These are phyloP conservation scores for Ashinkailepas kermadecensis DNA, from an alignment of 2,888 invertebrate genomes.

Conservation along the genomic window DNA sequence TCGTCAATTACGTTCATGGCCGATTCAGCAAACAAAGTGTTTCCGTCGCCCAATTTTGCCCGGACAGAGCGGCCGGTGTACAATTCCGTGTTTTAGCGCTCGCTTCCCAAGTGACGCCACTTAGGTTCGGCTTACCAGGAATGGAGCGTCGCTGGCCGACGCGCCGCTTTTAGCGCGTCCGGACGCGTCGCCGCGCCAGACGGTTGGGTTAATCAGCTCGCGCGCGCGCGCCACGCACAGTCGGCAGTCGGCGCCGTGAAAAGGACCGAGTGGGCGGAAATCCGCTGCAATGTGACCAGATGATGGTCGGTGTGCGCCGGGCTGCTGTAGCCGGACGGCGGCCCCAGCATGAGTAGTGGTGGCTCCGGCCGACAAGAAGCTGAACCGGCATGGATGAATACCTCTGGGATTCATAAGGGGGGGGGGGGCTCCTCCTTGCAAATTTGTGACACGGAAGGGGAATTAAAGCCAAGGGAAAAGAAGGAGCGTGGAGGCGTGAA, in stretches of 20 bases:
- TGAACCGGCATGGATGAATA: no score
- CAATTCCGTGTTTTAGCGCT: not conserved
- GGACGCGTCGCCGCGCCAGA: not conserved
- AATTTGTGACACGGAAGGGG: no score
- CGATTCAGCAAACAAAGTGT: not conserved
- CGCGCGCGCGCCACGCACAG: not conserved
- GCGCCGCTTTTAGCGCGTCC: not conserved
- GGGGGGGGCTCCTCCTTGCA: no score
- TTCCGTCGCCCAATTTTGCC: not conserved
- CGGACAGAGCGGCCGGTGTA: not conserved
- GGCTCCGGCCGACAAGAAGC: not conserved
- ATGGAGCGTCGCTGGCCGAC: not conserved
- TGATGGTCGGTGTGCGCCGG: not conserved
- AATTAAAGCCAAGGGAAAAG: no score
- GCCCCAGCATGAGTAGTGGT: not conserved
- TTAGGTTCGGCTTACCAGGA: not conserved
- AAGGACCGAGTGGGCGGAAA: not conserved
- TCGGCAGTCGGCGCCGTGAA: not conserved
- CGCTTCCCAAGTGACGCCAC: not conserved
- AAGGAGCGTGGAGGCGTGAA: no score
- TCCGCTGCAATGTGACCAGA: not conserved
- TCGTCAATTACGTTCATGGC: conserved; percentile 2
- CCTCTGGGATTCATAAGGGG: no score
- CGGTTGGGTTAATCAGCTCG: not conserved
- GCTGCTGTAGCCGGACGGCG: not conserved